These are phyloP conservation scores for Acleris emargana DNA, from an alignment of 2,888 invertebrate genomes.

Conservation along the genomic window DNA sequence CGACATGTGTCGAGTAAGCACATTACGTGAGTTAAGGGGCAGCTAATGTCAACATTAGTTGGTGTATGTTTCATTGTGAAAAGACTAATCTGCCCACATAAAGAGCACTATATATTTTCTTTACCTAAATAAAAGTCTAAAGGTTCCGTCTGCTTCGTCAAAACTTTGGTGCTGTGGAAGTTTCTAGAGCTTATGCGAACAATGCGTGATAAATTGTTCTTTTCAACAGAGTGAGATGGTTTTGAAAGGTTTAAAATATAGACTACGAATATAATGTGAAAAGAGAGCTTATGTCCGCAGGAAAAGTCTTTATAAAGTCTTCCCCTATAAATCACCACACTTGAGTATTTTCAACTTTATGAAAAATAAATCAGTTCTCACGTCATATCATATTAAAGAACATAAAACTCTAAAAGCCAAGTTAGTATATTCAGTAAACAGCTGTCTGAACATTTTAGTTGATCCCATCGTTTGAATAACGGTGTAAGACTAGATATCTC, in stretches of 20 bases:
- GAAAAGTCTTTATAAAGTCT: background rate
- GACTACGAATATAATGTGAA: slow-evolving; percentile 18
- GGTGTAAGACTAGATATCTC: background rate
- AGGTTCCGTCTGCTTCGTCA: slow-evolving; percentile 14
- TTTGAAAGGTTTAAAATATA: slow-evolving; percentile 35
- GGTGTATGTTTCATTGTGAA: slow-evolving; percentile 16
- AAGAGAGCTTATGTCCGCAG: slow-evolving; percentile 7
- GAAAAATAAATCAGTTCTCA: too few relatives aligned
- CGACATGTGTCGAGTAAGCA: slow-evolving; percentile 37
- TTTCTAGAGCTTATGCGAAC: slow-evolving; percentile 30
- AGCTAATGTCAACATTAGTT: slow-evolving; percentile 39
- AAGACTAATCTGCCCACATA: slow-evolving; percentile 21
- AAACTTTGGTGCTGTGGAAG: slow-evolving; percentile 25
- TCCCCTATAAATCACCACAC: too few relatives aligned
- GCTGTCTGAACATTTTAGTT: too few relatives aligned
- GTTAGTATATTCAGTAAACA: too few relatives aligned
- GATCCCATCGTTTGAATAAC: too few relatives aligned
- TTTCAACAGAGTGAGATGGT: slow-evolving; percentile 27
- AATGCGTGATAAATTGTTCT: slow-evolving; percentile 36
- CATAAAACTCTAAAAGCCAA: too few relatives aligned
- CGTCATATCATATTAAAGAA: too few relatives aligned
- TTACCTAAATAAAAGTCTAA: slow-evolving; percentile 15
- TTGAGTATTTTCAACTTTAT: too few relatives aligned
- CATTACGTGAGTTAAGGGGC: slow-evolving; percentile 33
- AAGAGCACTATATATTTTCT: slow-evolving; percentile 15